Evolutionary conservation across 2,888 invertebrate genomes (phyloP), one percentile per base, ranked within the genome.

Genomic region (Leptinotarsa rubiginosa): DNA sequence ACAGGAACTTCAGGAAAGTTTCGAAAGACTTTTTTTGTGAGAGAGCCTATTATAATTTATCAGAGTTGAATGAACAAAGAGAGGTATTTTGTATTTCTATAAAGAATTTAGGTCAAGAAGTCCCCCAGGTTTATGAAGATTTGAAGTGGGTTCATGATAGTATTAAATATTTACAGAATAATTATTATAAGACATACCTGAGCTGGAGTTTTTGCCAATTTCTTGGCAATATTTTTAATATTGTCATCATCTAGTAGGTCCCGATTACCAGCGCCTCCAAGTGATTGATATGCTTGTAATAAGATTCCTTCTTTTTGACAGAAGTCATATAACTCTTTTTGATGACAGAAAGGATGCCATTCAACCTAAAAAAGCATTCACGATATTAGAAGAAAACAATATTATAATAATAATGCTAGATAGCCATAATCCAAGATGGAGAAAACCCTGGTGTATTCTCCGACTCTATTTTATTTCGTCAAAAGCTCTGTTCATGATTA

Each of bases 251-350:
- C 84, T 15, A 94, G 82, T 50, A 95, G 87, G 25, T 87, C 85
- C 13, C 83, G 86, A 75, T 89, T 89, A 52, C 88, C 86, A 12
- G 89, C 88, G 1, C 92, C 92, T 7, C 95, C 95, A 25, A 96
- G 88, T 0, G 95, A 93, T 41, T 93, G 93, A 86, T 95, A 96
- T 0, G 96, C 95, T 88, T 96, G 95, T 25, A 96, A 85, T 56
- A 92, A 88, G 73, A 96, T 95, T 1, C 90, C 90, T 78, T 93
- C 88, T 31, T 90, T 84, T 47, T 88, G 87, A 83, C 95, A 96
- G 80, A 90, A 92, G 4, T 91, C 84, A 10, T 92, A 87, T 31
- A 96, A 86, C 25, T 92, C 91, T 1, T 86, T 85, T 85, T 94
- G 93, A 72, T 90, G 89, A 81, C 91, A 93, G 84, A 92, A 92